Evolutionary conservation across 2,888 invertebrate species (phyloP).

Genomic region (Cenopis cana): DNA sequence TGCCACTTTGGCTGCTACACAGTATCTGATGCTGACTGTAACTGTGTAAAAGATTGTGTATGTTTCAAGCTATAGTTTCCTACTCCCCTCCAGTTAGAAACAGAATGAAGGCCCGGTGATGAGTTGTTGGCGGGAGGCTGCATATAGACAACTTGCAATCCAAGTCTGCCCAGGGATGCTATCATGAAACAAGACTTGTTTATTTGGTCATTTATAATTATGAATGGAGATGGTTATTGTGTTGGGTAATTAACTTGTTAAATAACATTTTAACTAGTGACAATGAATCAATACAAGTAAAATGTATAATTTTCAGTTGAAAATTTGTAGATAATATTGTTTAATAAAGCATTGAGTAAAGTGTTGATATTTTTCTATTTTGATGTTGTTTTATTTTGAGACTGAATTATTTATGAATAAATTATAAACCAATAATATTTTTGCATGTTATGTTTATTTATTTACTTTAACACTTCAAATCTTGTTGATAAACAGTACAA

Average conservation of each 20-base stretch:
- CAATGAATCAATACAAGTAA: conserved; percentile 35
- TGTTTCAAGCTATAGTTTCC: background rate
- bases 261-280: conserved; percentile 33
- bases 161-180: conserved; percentile 10
- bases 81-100: background rate
- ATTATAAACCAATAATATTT: conserved; percentile 31
- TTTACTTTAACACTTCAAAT: conserved; percentile 9
- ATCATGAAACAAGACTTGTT: conserved; percentile 36
- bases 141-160: conserved; percentile 14
- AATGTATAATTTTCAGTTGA: conserved; percentile 34
- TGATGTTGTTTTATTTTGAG: conserved; percentile 46
- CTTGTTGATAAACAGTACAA: background rate
- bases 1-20: too few species aligned
- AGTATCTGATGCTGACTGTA: conserved; percentile 2
- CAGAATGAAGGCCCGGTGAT: background rate
- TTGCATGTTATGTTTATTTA: conserved; percentile 31
- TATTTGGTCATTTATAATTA: conserved; percentile 25
- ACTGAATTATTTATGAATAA: conserved; percentile 21
- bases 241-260: conserved; percentile 41
- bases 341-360: conserved; percentile 47
- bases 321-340: conserved; percentile 43
- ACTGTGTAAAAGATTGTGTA: background rate
- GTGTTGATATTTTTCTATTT: conserved; percentile 49
- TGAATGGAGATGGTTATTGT: conserved; percentile 32
- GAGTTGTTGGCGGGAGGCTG: background rate